Evolutionary conservation across 2,888 invertebrate genomes (phyloP), one percentile per base, ranked within the genome.

Genomic region (Lepidonotus clava): DNA sequence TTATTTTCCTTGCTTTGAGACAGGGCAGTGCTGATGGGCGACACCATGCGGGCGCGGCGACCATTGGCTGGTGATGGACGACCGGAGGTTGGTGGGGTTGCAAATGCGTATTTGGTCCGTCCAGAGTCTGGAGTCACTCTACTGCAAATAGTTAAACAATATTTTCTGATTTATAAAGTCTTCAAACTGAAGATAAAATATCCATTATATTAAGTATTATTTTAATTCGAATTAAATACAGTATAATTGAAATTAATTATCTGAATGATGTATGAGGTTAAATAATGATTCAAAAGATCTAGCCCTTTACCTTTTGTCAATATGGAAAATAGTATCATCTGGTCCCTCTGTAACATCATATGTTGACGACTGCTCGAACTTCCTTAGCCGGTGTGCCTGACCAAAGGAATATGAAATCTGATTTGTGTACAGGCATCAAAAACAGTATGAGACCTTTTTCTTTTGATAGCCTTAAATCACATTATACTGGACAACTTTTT

Each of bases 281-380:
- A n/a, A n/a, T n/a, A n/a, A n/a, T n/a, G n/a, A n/a, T n/a, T n/a
- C n/a, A n/a, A n/a, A n/a, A n/a, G n/a, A n/a, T n/a, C n/a, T n/a
- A n/a, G n/a, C n/a, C n/a, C 46, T 11, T 4, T 36, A 71, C 71
- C 71, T 71, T 34, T 71, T 34, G 4, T 38, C 38, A 1, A 34
- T 71, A 14, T 71, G 14, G 38, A 1, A 36, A 18, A 38, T 36
- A 4, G 38, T 34, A 38, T 71, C 80, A 11, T 80, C 80, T 41
- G 80, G 46, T 36, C 41, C 85, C 24, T 85, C 85, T 34, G 46
- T 40, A 11, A 85, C 85, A 1, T 71, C n/a, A 32, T 67, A 85
- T 32, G 24, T 85, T 67, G 85, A 46, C 38, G 85, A 61, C 67
- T 85, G 46, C 21, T 85, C 85, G 32, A 34, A 80, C 21, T 46